A percentile compares a stretch with the other conserved stretches of the same genome.
These are phyloP conservation scores for Vandiemenella viatica DNA, from an alignment of 2,888 invertebrate genomes.

Conservation along the genomic window DNA sequence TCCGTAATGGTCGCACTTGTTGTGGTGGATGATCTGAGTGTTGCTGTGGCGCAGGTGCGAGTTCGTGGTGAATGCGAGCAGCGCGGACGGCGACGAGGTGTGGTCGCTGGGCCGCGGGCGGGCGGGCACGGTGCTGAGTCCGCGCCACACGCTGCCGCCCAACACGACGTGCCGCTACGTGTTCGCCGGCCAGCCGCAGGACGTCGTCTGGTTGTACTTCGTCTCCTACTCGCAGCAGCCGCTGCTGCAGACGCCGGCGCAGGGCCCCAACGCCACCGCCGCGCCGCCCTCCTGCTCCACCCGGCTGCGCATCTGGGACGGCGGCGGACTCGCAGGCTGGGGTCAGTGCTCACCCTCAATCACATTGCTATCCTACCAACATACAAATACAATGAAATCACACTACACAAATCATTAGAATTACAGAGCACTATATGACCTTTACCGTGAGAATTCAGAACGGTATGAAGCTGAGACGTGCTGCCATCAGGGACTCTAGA, in stretches of 20 bases:
- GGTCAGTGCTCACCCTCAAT: no score
- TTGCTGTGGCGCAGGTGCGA: conserved; percentile 37
- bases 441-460: no score
- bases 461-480: no score
- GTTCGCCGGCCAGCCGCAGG: conserved; percentile 61
- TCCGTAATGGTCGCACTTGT: no score
- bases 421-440: no score
- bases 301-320: conserved; percentile 59
- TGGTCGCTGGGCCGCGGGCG: conserved; percentile 35
- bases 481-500: no score
- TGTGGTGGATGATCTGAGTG: background rate
- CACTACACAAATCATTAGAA: no score
- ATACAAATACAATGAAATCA: no score
- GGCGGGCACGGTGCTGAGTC: conserved; percentile 58
- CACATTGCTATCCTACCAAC: no score
- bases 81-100: conserved; percentile 39
- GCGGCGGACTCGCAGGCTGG: no score
- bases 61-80: conserved; percentile 62
- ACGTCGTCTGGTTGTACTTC: conserved; percentile 77
- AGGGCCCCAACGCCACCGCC: conserved; percentile 24
- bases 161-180: conserved; percentile 77
- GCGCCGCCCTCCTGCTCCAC: conserved; percentile 26
- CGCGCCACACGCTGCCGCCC: conserved; percentile 69
- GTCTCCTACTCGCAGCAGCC: conserved; percentile 71
- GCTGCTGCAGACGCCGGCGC: conserved; percentile 38